Evolutionary conservation across 2,888 invertebrate genomes (phyloP).

Genomic region (Thera obeliscata): DNA sequence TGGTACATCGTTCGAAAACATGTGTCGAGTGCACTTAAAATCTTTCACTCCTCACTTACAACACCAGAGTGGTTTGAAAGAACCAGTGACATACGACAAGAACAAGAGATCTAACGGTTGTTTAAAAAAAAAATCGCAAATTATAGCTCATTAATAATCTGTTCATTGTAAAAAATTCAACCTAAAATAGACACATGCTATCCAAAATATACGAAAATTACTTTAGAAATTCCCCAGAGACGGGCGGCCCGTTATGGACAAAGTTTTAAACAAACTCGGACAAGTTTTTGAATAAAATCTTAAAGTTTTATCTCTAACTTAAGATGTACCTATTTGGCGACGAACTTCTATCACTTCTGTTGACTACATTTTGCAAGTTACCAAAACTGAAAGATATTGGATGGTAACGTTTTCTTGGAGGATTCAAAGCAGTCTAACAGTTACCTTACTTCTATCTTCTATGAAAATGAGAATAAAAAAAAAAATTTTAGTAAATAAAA

Average conservation of each 20-base stretch:
- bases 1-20: too few species aligned
- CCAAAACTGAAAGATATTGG: slow-evolving; percentile 38
- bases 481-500: too few species aligned
- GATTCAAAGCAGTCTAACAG: too few species aligned
- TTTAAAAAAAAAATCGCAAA: slow-evolving; percentile 17
- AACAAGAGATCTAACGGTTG: too few species aligned
- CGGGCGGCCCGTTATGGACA: slow-evolving; percentile 57
- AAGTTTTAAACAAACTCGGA: slow-evolving; percentile 66
- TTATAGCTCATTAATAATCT: slow-evolving; percentile 16
- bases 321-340: slow-evolving; percentile 63
- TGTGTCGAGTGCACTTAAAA: too few species aligned
- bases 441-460: too few species aligned
- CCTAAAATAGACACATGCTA: slow-evolving; percentile 12
- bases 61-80: too few species aligned
- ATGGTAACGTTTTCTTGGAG: slow-evolving; percentile 36
- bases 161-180: slow-evolving; percentile 14
- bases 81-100: too few species aligned
- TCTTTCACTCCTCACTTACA: too few species aligned
- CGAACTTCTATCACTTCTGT: slow-evolving; percentile 56
- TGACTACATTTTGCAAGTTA: slow-evolving; percentile 35
- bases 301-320: slow-evolving; percentile 74
- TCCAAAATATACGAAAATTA: slow-evolving; percentile 21
- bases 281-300: slow-evolving; percentile 70
- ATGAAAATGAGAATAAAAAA: too few species aligned
- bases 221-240: slow-evolving; percentile 21